phyloP scores from a whole-genome alignment of 2,888 invertebrate species.

The Eupeodes luniger region DNA sequence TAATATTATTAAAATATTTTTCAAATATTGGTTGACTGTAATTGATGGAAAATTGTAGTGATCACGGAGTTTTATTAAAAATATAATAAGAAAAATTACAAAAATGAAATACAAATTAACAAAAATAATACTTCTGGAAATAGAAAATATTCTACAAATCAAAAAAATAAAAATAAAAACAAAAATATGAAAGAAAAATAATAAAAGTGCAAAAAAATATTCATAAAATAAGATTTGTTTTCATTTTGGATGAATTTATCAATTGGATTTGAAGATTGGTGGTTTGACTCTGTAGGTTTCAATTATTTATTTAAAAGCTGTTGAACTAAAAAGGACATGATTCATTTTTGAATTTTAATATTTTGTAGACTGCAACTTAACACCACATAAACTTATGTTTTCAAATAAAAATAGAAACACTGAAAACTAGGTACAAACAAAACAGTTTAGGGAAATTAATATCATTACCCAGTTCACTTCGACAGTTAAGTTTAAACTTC shows the following conservation, averaged over 20 bases:
- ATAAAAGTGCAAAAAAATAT: constrained; percentile 66
- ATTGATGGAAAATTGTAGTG: constrained; percentile 58
- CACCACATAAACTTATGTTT: too few relatives aligned
- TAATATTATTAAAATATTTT: constrained; percentile 27
- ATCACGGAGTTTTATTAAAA: constrained; percentile 56
- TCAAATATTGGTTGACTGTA: constrained; percentile 59
- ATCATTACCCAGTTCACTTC: too few relatives aligned
- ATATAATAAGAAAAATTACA: constrained; percentile 29
- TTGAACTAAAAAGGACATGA: too few relatives aligned
- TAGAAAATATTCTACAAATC: constrained; percentile 39
- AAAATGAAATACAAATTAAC: constrained; percentile 59
- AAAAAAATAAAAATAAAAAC: constrained; percentile 56
- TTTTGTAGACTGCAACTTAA: too few relatives aligned
- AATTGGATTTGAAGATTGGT: too few relatives aligned
- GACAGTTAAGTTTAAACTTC: too few relatives aligned
- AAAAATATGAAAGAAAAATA: constrained; percentile 34
- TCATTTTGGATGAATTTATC: neutral
- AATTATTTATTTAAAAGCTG: too few relatives aligned
- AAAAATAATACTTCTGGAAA: constrained; percentile 39
- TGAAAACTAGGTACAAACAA: too few relatives aligned
- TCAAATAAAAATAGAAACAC: too few relatives aligned
- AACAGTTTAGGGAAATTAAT: too few relatives aligned
- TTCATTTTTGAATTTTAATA: too few relatives aligned
- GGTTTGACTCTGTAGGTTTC: too few relatives aligned
- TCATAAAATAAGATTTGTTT: constrained; percentile 31